Base-by-base conservation (phyloP, 1,140 invertebrate genomes). In the Maniola jurtina region DNA sequence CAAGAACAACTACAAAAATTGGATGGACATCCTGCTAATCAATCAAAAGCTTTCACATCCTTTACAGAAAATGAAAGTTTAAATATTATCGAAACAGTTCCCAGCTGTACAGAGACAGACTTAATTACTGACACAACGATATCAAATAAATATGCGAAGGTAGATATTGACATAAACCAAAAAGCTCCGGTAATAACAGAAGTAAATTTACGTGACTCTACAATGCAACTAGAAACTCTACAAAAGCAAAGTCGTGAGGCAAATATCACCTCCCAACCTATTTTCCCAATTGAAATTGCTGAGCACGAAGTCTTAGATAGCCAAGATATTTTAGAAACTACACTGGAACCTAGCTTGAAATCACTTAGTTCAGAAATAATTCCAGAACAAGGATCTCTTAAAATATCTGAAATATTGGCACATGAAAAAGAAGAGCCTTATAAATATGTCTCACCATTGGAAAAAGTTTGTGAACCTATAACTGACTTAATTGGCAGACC, bases 361-460 rank as follows among this genome's bases (percentile, higher is more conserved):
- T 68, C 65, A 34, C 55, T 86, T 35, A 58, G 38, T 13, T 42
- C 75, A 5, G 73, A 83, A 67, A 66, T 90, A 38, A 64, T 86
- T 47, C 33, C 77, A 36, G 66, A 71, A 38, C 68, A 80, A 52
- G 77, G 83, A 47, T 71, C 57, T 38, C 8, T 90, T 45, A 78
- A 79, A 40, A 64, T 88, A 7, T 77, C 75, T 0, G 85, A 89
- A 79, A 72, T 79, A 61, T 59, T 81, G 15, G 56, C 80, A 45
- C 71, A 83, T 67, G 88, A 90, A 74, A 86, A 82, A 72, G 88
- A 90, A 76, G 65, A 59, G n/a, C 66, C 79, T 56, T 88, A 80
- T 67, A 40, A 71, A 40, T 14, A 45, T 14, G 47, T 16, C 11
- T 56, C 48, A 47, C 6, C 56, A 14, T 66, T 69, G 33, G 11